A percentile compares a stretch with the other conserved stretches of the same genome.
Evolutionary conservation across 2,113 vertebrate genomes (phyloP).

Genomic region (Epinephelus fuscoguttatus): DNA sequence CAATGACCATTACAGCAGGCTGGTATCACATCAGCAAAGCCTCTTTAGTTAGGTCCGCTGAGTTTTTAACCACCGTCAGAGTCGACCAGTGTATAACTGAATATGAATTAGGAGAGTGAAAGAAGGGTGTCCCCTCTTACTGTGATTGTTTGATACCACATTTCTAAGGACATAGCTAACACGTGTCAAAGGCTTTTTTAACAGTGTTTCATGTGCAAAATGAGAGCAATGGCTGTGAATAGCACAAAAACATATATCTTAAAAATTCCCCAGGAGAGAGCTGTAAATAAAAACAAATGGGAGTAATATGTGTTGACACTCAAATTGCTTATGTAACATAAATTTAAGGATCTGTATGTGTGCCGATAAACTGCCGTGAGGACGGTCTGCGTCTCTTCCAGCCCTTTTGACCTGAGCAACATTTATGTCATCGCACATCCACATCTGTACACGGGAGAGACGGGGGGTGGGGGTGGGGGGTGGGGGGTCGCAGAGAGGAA

Average conservation of each 20-base stretch:
- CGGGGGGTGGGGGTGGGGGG: background rate
- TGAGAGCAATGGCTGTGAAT: constrained; percentile 76
- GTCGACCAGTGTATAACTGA: constrained; percentile 60
- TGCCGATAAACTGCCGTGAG: constrained; percentile 75
- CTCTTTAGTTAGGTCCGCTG: constrained; percentile 23
- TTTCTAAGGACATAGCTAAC: constrained; percentile 60
- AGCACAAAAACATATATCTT: constrained; percentile 56
- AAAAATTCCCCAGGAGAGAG: constrained; percentile 39
- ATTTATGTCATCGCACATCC: constrained; percentile 78
- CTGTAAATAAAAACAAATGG: constrained; percentile 65
- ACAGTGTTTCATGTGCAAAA: constrained; percentile 82
- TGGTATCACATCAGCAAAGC: constrained; percentile 62
- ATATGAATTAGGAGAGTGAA: constrained; percentile 18
- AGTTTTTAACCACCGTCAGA: constrained; percentile 19
- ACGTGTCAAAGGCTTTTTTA: constrained; percentile 67
- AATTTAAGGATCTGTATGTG: constrained; percentile 75
- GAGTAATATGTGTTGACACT: constrained; percentile 65
- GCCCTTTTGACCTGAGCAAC: constrained; percentile 83
- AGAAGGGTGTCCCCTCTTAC: constrained; percentile 1
- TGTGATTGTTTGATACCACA: constrained; percentile 66
- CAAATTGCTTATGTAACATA: constrained; percentile 64
- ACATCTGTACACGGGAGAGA: constrained; percentile 67
- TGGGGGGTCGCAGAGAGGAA: constrained; percentile 30
- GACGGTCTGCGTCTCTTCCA: constrained; percentile 64
- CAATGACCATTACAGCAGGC: constrained; percentile 84